phyloP scores from a whole-genome alignment of 2,113 vertebrate genomes.

The Grammomys surdaster region DNA sequence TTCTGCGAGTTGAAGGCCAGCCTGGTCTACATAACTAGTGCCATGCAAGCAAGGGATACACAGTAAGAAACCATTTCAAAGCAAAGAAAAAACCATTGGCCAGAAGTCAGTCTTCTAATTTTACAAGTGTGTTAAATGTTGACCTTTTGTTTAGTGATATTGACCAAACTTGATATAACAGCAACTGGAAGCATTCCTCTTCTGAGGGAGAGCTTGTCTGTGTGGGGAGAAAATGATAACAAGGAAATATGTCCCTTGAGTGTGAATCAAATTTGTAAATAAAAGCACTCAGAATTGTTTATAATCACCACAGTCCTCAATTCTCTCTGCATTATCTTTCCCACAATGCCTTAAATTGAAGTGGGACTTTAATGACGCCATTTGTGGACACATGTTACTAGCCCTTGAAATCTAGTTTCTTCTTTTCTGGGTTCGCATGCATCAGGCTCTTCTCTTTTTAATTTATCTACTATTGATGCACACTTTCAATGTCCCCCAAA shows the following conservation, averaged over 20 bases:
- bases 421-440: constrained; percentile 70
- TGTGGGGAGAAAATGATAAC: constrained; percentile 55
- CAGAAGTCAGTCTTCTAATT: constrained; percentile 33
- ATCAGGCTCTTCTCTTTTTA: constrained; percentile 76
- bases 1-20: no score
- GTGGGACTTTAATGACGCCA: constrained; percentile 74
- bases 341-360: constrained; percentile 46
- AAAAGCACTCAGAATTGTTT: constrained; percentile 39
- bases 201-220: constrained; percentile 17
- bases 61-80: neutral
- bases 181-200: neutral
- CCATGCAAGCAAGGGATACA: neutral
- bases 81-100: constrained; percentile 26
- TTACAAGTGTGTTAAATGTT: neutral
- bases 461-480: constrained; percentile 76
- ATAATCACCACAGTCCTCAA: constrained; percentile 73
- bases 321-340: constrained; percentile 75
- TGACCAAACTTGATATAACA: constrained; percentile 7
- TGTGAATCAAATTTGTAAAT: constrained; percentile 38
- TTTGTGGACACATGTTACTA: constrained; percentile 82
- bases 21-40: neutral
- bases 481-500: constrained; percentile 72
- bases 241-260: constrained; percentile 47
- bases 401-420: constrained; percentile 84
- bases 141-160: constrained; percentile 27